Evolutionary conservation across 2,113 vertebrate species (phyloP).

Genomic region (Arvicanthis niloticus): DNA sequence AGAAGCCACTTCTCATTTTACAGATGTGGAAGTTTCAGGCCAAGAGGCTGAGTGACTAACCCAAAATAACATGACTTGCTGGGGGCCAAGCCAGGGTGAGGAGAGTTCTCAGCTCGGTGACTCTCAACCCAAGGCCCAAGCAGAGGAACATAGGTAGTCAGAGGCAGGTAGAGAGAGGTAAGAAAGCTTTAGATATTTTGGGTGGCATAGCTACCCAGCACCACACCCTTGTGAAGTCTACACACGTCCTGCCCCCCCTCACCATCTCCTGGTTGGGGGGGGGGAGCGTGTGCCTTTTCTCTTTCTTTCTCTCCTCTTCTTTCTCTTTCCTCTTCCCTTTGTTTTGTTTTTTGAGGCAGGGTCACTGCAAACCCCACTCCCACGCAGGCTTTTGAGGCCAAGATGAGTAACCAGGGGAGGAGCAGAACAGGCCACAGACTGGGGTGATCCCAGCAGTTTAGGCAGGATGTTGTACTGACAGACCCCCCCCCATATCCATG

Average conservation of each 20-base stretch:
- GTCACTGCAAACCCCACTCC: background rate
- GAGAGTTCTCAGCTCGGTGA: background rate
- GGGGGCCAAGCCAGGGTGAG: background rate
- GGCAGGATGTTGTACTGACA: background rate
- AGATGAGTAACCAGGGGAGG: background rate
- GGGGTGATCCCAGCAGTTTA: background rate
- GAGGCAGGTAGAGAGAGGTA: background rate
- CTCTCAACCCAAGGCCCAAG: background rate
- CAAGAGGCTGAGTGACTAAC: conserved; percentile 22
- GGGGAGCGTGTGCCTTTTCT: background rate
- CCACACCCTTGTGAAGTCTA: no score
- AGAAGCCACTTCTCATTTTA: conserved; percentile 43
- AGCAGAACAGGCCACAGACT: background rate
- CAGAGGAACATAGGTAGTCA: background rate
- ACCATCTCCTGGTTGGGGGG: background rate
- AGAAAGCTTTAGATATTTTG: background rate
- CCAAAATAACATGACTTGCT: background rate
- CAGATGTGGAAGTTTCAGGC: background rate
- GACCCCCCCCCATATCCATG: accelerated
- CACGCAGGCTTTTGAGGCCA: background rate
- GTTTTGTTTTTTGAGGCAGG: background rate
- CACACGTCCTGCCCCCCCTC: background rate
- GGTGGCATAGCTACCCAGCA: background rate
- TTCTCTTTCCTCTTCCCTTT: no score
- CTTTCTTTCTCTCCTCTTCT: background rate